Evolutionary conservation across 2,797 vertebrate genomes (phyloP), one percentile per base, ranked within the genome.

Genomic region (Gallinago solitaria): DNA sequence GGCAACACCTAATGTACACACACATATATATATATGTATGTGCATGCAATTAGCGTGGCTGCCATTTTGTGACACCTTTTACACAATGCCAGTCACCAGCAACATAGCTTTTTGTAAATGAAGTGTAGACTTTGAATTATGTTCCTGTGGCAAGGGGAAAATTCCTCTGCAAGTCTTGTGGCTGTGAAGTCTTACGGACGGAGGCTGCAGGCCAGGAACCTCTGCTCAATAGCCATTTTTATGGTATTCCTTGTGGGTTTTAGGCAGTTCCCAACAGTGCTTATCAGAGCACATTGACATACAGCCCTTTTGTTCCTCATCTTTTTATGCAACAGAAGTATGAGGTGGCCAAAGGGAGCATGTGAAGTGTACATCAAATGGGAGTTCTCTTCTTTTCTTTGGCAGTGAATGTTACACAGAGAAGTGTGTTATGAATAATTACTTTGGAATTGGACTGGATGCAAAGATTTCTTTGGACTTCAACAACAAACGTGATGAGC

Each of bases 391-490:
- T 73, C 33, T 63, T 93, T 11, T 18, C 13, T 64, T 89, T 28
- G 77, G 32, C 95, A 99, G 99, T 87, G 99, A 99, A 81, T 99
- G 97, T 94, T 99, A 99, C 96, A 99, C 99, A 0, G 99, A 99
- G 97, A 99, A 99, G 75, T 99, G 99, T 85, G 99, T 99, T 68
- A 99, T 99, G 99, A 99, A 99, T 97, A 99, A 99, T 96, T 99
- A 99, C 92, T 99, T 99, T 64, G 99, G 99, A 79, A 99, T 99
- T 19, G 99, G 99, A 73, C 97, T 99, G 94, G 99, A 99, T 28
- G 99, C 99, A 4, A 99, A 99, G 95, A 99, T 99, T 95, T 99
- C 99, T 83, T 98, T 99, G 97, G 99, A 99, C 94, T 99, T 99
- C 95, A 99, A 99, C 98, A 99, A 99, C 98, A 99, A 99, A 97